Percentiles rank a stretch among this genome's conserved stretches.
These are phyloP conservation scores for Albula goreensis DNA, from an alignment of 2,113 vertebrate species.

Conservation along the genomic window DNA sequence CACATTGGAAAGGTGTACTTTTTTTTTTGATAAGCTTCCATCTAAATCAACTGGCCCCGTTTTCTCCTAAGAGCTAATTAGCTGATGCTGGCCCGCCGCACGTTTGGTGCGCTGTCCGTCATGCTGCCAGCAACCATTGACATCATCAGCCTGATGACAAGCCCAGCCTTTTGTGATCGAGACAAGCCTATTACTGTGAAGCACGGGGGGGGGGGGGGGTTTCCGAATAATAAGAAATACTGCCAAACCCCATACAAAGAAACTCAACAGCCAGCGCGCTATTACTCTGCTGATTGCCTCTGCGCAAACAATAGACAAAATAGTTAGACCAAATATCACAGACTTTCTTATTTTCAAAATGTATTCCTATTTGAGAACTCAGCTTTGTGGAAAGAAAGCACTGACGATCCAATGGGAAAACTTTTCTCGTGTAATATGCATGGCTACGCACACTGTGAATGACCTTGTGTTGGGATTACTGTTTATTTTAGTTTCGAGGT, in stretches of 20 bases:
- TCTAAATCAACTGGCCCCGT: constrained; percentile 72
- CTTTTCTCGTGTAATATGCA: background rate
- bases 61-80: constrained; percentile 85
- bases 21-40: constrained; percentile 68
- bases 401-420: background rate
- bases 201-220: constrained; percentile 46
- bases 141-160: constrained; percentile 84
- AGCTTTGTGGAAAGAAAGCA: background rate
- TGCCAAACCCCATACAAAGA: background rate
- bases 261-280: background rate
- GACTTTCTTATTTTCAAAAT: background rate
- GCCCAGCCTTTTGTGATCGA: constrained; percentile 74
- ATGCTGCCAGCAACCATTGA: constrained; percentile 73
- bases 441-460: background rate
- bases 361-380: background rate
- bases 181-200: constrained; percentile 72
- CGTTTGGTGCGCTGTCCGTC: constrained; percentile 80
- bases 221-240: constrained; percentile 34
- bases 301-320: no score
- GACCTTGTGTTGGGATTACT: background rate
- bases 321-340: background rate
- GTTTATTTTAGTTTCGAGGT: background rate
- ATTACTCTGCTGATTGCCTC: background rate
- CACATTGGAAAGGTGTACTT: constrained; percentile 72
- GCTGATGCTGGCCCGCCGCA: constrained; percentile 65